Base-by-base conservation (phyloP, 2,797 vertebrate genomes). In the Leucoraja ocellata region DNA sequence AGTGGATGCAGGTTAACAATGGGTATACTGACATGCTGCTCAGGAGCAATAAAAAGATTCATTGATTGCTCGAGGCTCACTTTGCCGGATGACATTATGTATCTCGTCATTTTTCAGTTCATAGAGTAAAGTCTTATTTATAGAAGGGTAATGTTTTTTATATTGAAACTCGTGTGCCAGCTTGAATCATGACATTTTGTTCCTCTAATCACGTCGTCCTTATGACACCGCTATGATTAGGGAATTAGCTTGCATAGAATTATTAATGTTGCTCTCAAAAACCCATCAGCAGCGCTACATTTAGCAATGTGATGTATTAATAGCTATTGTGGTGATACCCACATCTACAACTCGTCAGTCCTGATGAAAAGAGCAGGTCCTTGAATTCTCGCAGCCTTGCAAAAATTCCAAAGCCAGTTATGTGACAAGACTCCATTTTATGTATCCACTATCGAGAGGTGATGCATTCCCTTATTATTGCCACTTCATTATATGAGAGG, bases 181-280 rank as follows among this genome's bases (percentile, higher is more conserved):
- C 28, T 88, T 88, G 84, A 36, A 68, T 88, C 61, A 36, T 68
- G 16, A 68, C n/a, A 36, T 18, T 68, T 21, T 4, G 2, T 32
- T 36, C 61, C 9, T 84, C 81, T 84, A 28, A 88, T 88, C 8
- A 36, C 63, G 18, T 21, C 18, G n/a, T 68, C 84, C n/a, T 10
- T 21, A 68, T 10, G 6, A 36, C 63, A 88, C 63, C 36, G 63
- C 84, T 23, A 88, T 68, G 84, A 88, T 68, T 68, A 88, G 84
- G 63, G n/a, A 36, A 88, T 88, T 88, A 68, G 63, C 63, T 36
- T 68, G 84, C 32, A 32, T 36, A 32, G 84, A 88, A 68, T 88
- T 88, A 88, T 65, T 88, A 88, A 88, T 88, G 84, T 63, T 36
- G 5, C 63, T 88, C n/a, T 88, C 61, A 23, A 68, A 63, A 68